These are phyloP conservation scores for Mus pahari DNA, from an alignment of 2,113 vertebrate species.

Conservation along the genomic window DNA sequence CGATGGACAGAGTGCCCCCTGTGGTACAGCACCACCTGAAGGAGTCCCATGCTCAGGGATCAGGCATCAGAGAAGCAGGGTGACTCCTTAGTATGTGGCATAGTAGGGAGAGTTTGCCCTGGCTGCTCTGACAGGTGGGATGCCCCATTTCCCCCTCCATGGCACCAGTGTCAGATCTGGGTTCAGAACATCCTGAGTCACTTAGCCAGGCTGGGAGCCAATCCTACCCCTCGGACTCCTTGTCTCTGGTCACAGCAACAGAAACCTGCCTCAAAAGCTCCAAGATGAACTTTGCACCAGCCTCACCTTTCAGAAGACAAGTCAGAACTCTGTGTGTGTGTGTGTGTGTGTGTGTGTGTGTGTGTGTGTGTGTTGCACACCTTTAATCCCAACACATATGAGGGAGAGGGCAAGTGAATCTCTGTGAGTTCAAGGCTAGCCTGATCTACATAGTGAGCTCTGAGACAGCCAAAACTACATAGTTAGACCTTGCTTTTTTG, in stretches of 20 bases:
- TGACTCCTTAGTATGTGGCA: accelerated
- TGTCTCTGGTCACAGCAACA: not conserved
- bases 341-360: too few species aligned
- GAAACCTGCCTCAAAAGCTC: not conserved
- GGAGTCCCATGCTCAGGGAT: not conserved
- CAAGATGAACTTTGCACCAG: not conserved
- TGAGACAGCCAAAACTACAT: not conserved
- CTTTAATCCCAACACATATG: not conserved
- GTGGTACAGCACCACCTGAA: not conserved
- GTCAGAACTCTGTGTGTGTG: not conserved
- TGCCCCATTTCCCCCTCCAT: not conserved
- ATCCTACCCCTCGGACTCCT: not conserved
- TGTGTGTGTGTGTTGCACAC: too few species aligned
- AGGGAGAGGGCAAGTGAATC: not conserved
- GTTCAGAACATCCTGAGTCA: not conserved
- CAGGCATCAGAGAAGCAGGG: not conserved
- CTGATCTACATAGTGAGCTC: not conserved
- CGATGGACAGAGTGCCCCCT: not conserved
- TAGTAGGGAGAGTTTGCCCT: not conserved
- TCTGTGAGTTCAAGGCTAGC: not conserved
- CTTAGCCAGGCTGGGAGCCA: not conserved
- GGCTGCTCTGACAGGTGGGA: not conserved
- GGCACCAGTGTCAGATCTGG: not conserved
- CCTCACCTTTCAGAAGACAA: not conserved
- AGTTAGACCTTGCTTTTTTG: not conserved